Conservation (phyloP, 2,888 invertebrate genomes). For the Melikaiella ostensackeni region DNA sequence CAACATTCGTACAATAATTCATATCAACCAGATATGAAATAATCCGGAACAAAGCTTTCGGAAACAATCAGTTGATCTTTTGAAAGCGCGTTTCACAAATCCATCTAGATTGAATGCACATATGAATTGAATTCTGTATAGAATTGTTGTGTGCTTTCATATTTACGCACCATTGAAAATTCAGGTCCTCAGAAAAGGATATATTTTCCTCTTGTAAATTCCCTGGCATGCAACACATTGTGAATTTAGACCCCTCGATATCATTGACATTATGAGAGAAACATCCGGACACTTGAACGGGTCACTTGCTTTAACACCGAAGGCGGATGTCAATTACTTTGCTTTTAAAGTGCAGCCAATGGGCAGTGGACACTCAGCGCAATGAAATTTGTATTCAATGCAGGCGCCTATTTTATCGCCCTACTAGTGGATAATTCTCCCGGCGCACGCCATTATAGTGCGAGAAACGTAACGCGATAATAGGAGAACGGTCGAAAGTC, state of each 20-base stretch:
- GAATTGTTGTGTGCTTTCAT: slow-evolving; percentile 9
- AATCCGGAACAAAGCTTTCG: slow-evolving; percentile 5
- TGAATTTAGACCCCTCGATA: slow-evolving; percentile 1
- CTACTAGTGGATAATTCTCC: slow-evolving; percentile 31
- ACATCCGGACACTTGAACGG: slow-evolving; percentile 30
- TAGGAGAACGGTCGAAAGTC: slow-evolving; percentile 38
- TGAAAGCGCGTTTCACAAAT: neutral
- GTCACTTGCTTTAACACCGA: slow-evolving; percentile 29
- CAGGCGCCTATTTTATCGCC: slow-evolving; percentile 27
- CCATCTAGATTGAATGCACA: slow-evolving; percentile 13
- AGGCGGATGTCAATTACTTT: slow-evolving; percentile 39
- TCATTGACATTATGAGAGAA: slow-evolving; percentile 24
- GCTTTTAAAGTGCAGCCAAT: slow-evolving; percentile 18
- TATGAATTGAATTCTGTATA: neutral
- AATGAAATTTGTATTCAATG: slow-evolving; percentile 40
- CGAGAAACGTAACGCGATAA: slow-evolving; percentile 29
- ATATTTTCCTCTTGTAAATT: neutral
- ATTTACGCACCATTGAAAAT: neutral
- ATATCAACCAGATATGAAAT: slow-evolving; percentile 2
- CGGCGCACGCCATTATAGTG: slow-evolving; percentile 28
- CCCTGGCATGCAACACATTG: slow-evolving; percentile 7
- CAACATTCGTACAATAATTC: neutral
- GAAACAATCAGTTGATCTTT: slow-evolving; percentile 12
- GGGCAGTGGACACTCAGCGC: slow-evolving; percentile 12
- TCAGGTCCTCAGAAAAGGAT: neutral